phyloP scores from a whole-genome alignment of 35 echinoderm and acorn worm genomes.

The Anneissia japonica region DNA sequence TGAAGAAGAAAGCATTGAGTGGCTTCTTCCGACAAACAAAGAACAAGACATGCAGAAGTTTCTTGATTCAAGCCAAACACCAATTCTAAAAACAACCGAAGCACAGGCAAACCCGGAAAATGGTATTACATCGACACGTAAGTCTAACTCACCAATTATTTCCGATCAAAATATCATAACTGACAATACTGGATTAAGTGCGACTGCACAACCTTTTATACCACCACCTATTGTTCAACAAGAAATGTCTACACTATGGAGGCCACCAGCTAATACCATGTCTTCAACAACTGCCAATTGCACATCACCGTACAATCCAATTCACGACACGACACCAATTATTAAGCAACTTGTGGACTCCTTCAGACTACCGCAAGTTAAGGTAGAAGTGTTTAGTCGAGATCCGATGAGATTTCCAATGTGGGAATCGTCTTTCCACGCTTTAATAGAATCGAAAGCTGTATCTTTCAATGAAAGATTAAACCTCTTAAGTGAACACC shows the following conservation, averaged over 20 bases:
- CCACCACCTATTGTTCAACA: too few species aligned
- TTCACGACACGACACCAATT: neutral
- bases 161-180: too few species aligned
- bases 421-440: slow-evolving; percentile 15
- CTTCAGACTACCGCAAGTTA: neutral
- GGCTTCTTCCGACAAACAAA: neutral
- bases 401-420: slow-evolving; percentile 5
- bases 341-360: slow-evolving; percentile 20
- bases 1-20: neutral
- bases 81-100: neutral
- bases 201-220: too few species aligned
- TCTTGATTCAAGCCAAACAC: neutral
- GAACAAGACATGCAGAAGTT: neutral
- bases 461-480: slow-evolving; percentile 3
- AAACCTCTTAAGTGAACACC: neutral
- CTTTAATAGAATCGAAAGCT: slow-evolving; percentile 18
- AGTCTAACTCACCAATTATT: too few species aligned
- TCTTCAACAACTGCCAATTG: neutral
- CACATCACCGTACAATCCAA: neutral
- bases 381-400: slow-evolving; percentile 10
- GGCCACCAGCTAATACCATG: neutral
- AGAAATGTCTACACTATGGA: neutral
- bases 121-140: too few species aligned
- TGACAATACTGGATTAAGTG: too few species aligned
- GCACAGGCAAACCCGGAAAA: too few species aligned